Evolutionary conservation across 2,888 invertebrate genomes (phyloP).

Genomic region (Branchellion lobata): DNA sequence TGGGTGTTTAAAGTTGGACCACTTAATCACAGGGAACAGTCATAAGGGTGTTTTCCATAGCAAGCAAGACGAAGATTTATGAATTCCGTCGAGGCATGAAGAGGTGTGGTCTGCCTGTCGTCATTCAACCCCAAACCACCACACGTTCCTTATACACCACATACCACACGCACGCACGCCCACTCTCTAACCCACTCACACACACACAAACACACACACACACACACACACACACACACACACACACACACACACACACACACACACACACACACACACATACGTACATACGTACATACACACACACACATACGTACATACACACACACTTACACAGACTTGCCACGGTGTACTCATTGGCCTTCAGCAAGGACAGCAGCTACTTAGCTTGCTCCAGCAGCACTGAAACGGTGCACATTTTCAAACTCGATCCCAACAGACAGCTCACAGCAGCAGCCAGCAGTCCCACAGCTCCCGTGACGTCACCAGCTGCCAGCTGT

Average conservation of each 20-base stretch:
- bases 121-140: not conserved
- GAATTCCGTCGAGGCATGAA: slow-evolving; percentile 39
- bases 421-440: slow-evolving; percentile 19
- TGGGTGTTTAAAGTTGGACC: too few species aligned
- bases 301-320: too few species aligned
- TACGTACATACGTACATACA: too few species aligned
- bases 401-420: slow-evolving; percentile 46
- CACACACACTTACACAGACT: not conserved
- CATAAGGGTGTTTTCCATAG: slow-evolving; percentile 37
- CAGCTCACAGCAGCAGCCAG: not conserved
- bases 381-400: slow-evolving; percentile 43
- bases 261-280: too few species aligned
- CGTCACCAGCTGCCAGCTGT: slow-evolving; percentile 1
- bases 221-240: too few species aligned
- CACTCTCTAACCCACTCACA: too few species aligned
- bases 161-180: too few species aligned
- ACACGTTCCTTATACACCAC: too few species aligned
- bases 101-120: too few species aligned
- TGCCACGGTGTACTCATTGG: slow-evolving; percentile 39
- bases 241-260: too few species aligned
- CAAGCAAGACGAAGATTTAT: slow-evolving; percentile 34
- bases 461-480: not conserved
- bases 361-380: slow-evolving; percentile 40
- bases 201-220: not conserved
- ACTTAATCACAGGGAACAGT: slow-evolving; percentile 30